Base-by-base conservation (phyloP, 2,113 vertebrate species). In the Puntigrus tetrazona region DNA sequence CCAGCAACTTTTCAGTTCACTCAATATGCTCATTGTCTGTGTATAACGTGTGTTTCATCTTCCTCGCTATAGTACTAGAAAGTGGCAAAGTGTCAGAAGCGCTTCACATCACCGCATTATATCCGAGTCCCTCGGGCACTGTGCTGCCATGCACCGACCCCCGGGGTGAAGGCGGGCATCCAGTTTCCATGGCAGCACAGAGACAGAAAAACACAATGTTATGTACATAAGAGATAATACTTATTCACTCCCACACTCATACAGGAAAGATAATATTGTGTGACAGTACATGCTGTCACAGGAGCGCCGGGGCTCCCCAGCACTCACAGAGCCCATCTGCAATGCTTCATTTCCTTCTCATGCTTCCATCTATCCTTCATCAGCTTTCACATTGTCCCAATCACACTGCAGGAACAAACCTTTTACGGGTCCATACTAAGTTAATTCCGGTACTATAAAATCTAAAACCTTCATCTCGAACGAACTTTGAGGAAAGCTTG, bases 101-200 rank as follows among this genome's bases (percentile, higher is more conserved):
- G 6, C 29, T 91, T 85, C 82, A 75, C 69, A 86, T 90, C 88
- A 89, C 31, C 57, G 86, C 83, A 67, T 84, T 75, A 86, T 79
- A 43, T 63, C 50, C 41, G 36, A 65, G n/a, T 80, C 82, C 82
- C 82, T 47, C 61, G 18, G 67, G 73, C 75, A 47, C 27, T 45
- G n/a, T 1, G 22, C 43, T 50, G 75, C 76, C 81, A 55, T 41
- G n/a, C 25, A 43, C 52, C 76, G 70, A 65, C 86, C 82, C 72
- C 59, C 7, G 10, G 78, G 82, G 69, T 72, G 20, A 72, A 57
- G 45, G 43, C 36, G 57, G 69, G 67, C 43, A 41, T 69, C 27
- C 78, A 43, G 82, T 84, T 87, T 61, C 86, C 82, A 87, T 84
- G 83, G 86, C 67, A 84, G 77, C 76, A 47, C 57, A 73, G 47